phyloP scores from a whole-genome alignment of 2,797 vertebrate genomes.

The Rhyacichthys aspro region DNA sequence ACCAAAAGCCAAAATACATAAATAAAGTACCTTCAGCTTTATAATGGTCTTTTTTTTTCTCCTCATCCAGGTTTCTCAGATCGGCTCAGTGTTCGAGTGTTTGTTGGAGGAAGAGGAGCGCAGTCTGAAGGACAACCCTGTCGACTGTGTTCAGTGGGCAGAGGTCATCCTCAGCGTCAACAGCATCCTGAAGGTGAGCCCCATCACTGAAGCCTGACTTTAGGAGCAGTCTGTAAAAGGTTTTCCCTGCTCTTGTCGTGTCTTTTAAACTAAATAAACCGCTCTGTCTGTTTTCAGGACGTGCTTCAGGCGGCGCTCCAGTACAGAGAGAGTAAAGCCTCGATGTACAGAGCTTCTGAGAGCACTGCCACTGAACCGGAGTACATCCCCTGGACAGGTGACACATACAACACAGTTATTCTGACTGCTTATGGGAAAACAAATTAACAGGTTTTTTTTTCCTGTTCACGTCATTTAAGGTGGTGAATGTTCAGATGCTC shows the following conservation, averaged over 20 bases:
- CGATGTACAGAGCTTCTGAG: slow-evolving; percentile 85
- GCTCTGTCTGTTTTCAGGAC: slow-evolving; percentile 78
- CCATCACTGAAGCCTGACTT: too few relatives aligned
- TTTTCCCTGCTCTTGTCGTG: too few relatives aligned
- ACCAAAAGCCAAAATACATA: too few relatives aligned
- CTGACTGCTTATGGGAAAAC: too few relatives aligned
- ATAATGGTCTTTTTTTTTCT: too few relatives aligned
- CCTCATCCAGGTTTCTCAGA: slow-evolving; percentile 87
- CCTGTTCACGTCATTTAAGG: too few relatives aligned
- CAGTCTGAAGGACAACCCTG: slow-evolving; percentile 80
- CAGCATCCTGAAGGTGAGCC: slow-evolving; percentile 92
- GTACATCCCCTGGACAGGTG: slow-evolving; percentile 95
- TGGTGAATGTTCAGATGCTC: too few relatives aligned
- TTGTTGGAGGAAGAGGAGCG: slow-evolving; percentile 91
- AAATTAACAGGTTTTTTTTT: too few relatives aligned
- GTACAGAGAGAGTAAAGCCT: slow-evolving; percentile 88
- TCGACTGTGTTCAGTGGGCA: slow-evolving; percentile 88
- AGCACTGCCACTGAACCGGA: slow-evolving; percentile 83
- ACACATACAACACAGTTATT: neutral
- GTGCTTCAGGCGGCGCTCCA: slow-evolving; percentile 90
- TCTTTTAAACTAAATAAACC: neutral
- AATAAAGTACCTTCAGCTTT: neutral
- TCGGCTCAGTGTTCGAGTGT: slow-evolving; percentile 90
- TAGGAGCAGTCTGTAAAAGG: too few relatives aligned
- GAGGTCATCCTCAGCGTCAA: slow-evolving; percentile 87